Percentiles rank a stretch among this genome's conserved stretches.
Conservation (phyloP, 2,113 vertebrate species). For the Ochotona curzoniae region DNA sequence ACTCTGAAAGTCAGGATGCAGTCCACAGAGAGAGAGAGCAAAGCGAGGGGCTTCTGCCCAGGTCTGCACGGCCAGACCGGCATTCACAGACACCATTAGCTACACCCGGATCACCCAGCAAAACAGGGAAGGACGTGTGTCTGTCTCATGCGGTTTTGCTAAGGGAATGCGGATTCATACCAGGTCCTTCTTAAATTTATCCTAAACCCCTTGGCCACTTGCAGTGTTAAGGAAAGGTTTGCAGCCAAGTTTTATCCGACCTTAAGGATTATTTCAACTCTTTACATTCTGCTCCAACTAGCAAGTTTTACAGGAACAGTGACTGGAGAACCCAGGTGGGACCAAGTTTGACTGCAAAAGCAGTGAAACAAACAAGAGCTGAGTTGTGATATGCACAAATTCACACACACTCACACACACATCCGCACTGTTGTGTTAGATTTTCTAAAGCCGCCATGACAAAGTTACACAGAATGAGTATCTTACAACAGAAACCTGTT, state of each 20-base stretch:
- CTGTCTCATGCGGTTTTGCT: neutral
- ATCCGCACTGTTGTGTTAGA: neutral
- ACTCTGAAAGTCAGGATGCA: neutral
- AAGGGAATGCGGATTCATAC: constrained; percentile 17
- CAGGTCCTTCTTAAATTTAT: constrained; percentile 25
- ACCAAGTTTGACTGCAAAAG: neutral
- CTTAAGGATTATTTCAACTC: constrained; percentile 27
- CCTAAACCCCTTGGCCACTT: constrained; percentile 23
- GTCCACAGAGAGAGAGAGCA: neutral
- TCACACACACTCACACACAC: neutral
- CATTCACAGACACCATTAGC: neutral
- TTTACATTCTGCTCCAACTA: neutral
- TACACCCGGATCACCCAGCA: neutral
- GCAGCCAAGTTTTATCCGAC: constrained; percentile 50
- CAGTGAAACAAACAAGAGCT: neutral
- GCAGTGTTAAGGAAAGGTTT: neutral
- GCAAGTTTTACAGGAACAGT: neutral
- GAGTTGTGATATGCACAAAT: neutral
- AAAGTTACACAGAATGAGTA: neutral
- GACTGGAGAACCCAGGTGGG: neutral
- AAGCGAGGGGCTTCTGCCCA: neutral
- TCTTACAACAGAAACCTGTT: neutral
- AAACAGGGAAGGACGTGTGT: neutral
- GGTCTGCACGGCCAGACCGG: neutral
- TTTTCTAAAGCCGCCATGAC: neutral